phyloP scores from a whole-genome alignment of 2,888 invertebrate genomes.

The Lepetodrilus schrolli region DNA sequence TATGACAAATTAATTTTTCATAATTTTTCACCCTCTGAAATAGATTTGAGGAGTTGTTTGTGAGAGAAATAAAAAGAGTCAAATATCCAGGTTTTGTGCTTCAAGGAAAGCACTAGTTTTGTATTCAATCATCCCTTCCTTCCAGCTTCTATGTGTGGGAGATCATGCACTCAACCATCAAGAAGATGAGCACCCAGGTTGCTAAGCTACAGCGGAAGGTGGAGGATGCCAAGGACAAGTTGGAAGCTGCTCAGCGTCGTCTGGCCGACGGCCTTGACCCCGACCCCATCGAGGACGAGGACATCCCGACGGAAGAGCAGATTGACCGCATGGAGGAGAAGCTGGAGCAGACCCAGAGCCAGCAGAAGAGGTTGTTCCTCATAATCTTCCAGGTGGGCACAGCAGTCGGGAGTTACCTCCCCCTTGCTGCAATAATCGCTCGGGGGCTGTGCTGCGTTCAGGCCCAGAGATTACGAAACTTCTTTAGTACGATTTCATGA shows the following conservation, averaged over 20 bases:
- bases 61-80: too few relatives aligned
- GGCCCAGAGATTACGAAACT: too few relatives aligned
- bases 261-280: constrained; percentile 67
- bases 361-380: constrained; percentile 96
- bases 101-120: too few relatives aligned
- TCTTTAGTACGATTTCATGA: too few relatives aligned
- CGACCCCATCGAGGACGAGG: constrained; percentile 70
- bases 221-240: constrained; percentile 88
- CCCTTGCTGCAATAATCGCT: too few relatives aligned
- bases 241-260: constrained; percentile 78
- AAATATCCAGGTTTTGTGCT: too few relatives aligned
- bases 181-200: constrained; percentile 97
- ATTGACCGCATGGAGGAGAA: constrained; percentile 97
- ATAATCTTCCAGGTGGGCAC: constrained; percentile 90
- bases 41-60: too few relatives aligned
- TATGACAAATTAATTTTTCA: too few relatives aligned
- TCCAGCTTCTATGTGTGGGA: constrained; percentile 94
- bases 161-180: constrained; percentile 93
- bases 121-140: too few relatives aligned
- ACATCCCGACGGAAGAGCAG: constrained; percentile 85
- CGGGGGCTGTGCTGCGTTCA: too few relatives aligned
- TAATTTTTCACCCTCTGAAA: too few relatives aligned
- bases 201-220: constrained; percentile 86
- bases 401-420: too few relatives aligned
- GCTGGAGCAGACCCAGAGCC: constrained; percentile 93